These are phyloP conservation scores for Ochotona curzoniae DNA, from an alignment of 2,113 vertebrate genomes.

Conservation along the genomic window DNA sequence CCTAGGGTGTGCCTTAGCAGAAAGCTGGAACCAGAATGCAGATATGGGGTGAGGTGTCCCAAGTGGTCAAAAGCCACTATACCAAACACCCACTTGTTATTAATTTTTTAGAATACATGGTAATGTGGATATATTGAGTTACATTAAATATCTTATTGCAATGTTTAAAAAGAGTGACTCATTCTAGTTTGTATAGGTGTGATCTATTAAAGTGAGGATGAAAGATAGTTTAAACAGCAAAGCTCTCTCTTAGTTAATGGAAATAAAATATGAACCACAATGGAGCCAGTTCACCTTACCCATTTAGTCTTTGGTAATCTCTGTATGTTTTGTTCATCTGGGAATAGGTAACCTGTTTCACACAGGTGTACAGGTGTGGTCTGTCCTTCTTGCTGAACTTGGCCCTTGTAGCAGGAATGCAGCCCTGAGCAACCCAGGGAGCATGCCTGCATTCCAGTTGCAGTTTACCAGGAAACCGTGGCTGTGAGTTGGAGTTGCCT, in stretches of 20 bases:
- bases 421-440: neutral
- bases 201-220: neutral
- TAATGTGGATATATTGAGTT: neutral
- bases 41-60: too few relatives aligned
- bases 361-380: neutral
- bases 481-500: neutral
- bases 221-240: neutral
- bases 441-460: neutral
- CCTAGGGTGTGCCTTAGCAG: too few relatives aligned
- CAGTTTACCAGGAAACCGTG: neutral
- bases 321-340: neutral
- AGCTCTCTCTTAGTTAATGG: neutral
- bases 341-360: neutral
- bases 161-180: neutral
- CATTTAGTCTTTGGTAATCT: neutral
- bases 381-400: neutral
- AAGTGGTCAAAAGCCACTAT: too few relatives aligned
- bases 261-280: slow-evolving; percentile 4
- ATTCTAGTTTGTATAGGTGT: neutral
- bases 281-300: neutral
- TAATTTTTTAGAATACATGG: neutral
- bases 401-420: neutral
- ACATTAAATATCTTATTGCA: slow-evolving; percentile 13
- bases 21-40: too few relatives aligned
- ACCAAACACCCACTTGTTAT: too few relatives aligned